These are phyloP conservation scores for Amblyjoppa fuscipennis DNA, from an alignment of 2,888 invertebrate genomes.

Conservation along the genomic window DNA sequence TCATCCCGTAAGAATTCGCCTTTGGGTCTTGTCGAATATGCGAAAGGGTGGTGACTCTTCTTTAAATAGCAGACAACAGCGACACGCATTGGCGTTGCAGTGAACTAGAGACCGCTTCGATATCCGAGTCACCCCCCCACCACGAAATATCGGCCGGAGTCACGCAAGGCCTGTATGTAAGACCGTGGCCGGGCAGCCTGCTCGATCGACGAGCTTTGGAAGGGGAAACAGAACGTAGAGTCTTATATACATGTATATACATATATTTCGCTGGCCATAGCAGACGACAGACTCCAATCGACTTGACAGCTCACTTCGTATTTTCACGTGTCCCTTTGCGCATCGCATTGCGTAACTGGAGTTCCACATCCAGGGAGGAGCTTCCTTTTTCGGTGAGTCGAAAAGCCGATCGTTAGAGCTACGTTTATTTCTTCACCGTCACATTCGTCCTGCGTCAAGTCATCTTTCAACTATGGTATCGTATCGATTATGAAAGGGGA, in stretches of 20 bases:
- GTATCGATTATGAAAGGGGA: slow-evolving; percentile 48
- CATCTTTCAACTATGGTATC: not conserved
- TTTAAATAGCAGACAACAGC: not conserved
- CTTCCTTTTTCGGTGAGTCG: slow-evolving; percentile 81
- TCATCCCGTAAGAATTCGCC: not conserved
- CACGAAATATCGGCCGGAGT: slow-evolving; percentile 2
- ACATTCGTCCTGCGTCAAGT: not conserved
- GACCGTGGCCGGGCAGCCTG: slow-evolving; percentile 68
- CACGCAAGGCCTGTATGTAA: slow-evolving; percentile 8
- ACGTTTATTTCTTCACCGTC: not conserved
- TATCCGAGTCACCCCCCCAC: not conserved
- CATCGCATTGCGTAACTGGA: slow-evolving; percentile 82
- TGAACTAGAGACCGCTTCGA: not conserved
- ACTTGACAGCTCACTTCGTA: slow-evolving; percentile 81
- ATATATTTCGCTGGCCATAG: slow-evolving; percentile 71
- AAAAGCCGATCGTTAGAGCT: slow-evolving; percentile 36
- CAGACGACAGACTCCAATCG: slow-evolving; percentile 80
- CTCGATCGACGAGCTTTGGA: slow-evolving; percentile 66
- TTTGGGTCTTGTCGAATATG: not conserved
- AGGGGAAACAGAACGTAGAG: slow-evolving; percentile 56
- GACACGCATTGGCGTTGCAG: not conserved
- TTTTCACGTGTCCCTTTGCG: slow-evolving; percentile 81
- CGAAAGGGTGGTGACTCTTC: not conserved
- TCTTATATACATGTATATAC: slow-evolving; percentile 43
- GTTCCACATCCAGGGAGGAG: slow-evolving; percentile 80